These are phyloP conservation scores for Centrocercus urophasianus DNA, from an alignment of 2,113 vertebrate species.

Conservation along the genomic window DNA sequence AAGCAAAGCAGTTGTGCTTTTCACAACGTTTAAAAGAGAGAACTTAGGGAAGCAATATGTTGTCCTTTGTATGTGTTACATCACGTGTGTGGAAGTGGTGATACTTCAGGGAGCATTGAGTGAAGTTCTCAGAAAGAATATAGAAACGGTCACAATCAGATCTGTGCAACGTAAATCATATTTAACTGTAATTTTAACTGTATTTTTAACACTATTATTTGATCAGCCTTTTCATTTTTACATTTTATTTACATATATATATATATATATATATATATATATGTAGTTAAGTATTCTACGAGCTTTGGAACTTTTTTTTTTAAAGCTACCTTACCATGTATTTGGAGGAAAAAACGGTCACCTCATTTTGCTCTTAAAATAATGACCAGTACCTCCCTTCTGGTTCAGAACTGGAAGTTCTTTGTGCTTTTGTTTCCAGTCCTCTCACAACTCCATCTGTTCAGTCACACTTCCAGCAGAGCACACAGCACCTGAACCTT, in stretches of 20 bases:
- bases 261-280: neutral
- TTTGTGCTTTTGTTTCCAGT: neutral
- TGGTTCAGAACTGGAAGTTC: neutral
- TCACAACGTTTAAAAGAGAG: neutral
- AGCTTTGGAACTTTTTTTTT: neutral
- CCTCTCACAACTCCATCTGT: neutral
- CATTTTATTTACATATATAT: too few species aligned
- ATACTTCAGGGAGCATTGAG: too few species aligned
- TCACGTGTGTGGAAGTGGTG: too few species aligned
- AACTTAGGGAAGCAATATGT: too few species aligned
- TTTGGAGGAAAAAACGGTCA: neutral
- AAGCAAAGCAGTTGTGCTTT: neutral
- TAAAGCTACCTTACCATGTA: neutral
- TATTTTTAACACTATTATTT: neutral
- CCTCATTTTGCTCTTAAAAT: neutral
- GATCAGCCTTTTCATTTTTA: neutral
- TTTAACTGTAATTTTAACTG: too few species aligned
- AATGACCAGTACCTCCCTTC: neutral
- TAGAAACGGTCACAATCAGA: too few species aligned
- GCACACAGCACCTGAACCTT: neutral
- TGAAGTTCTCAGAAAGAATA: too few species aligned
- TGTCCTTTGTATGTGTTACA: too few species aligned
- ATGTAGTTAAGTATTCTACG: neutral
- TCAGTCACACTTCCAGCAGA: neutral
- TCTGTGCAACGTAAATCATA: too few species aligned